Evolutionary conservation across 1,140 invertebrate genomes (phyloP).

Genomic region (Diorhabda carinulata): DNA sequence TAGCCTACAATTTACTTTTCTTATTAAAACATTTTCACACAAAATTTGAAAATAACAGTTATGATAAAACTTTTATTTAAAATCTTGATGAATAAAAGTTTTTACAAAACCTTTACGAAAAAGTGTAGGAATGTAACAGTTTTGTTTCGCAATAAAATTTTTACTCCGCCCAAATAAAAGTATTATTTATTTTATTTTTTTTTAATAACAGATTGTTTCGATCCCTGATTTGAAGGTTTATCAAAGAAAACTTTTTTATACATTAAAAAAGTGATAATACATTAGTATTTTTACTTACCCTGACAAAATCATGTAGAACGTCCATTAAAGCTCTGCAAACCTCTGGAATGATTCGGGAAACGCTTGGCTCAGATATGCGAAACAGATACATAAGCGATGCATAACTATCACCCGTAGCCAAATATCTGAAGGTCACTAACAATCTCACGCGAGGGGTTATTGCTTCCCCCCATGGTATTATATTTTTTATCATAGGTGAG

Average conservation of each 20-base stretch:
- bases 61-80: too few relatives aligned
- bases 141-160: too few relatives aligned
- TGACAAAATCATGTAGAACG: slow-evolving; percentile 15
- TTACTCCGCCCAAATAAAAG: too few relatives aligned
- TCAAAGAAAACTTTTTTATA: background rate
- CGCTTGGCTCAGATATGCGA: slow-evolving; percentile 30
- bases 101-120: too few relatives aligned
- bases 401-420: slow-evolving; percentile 36
- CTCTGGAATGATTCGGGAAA: slow-evolving; percentile 35
- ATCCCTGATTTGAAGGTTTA: background rate
- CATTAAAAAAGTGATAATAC: slow-evolving; percentile 10
- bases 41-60: too few relatives aligned
- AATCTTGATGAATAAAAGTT: too few relatives aligned
- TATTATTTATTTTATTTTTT: background rate
- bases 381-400: slow-evolving; percentile 26
- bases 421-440: slow-evolving; percentile 35
- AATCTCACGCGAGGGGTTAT: slow-evolving; percentile 32
- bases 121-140: too few relatives aligned
- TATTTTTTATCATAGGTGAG: slow-evolving; percentile 30
- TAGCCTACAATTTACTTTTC: too few relatives aligned
- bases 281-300: slow-evolving; percentile 21
- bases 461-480: slow-evolving; percentile 36
- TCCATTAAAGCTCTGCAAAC: slow-evolving; percentile 29
- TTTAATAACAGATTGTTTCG: background rate
- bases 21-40: too few relatives aligned